phyloP scores from a whole-genome alignment of 2,113 vertebrate genomes.

The Okapia johnstoni region DNA sequence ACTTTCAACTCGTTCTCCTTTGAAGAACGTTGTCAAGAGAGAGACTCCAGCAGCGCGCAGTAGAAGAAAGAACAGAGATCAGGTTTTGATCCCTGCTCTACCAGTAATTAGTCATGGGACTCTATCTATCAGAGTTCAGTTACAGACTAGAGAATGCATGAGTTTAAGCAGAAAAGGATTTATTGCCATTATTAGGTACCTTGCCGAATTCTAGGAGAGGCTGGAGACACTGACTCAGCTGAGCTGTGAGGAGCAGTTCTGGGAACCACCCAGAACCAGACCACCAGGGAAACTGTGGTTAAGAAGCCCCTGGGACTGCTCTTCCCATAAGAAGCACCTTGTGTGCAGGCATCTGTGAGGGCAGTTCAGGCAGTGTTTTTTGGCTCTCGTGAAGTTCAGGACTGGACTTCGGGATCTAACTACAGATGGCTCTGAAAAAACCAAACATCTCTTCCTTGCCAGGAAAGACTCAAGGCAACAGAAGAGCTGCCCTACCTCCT shows the following conservation, averaged over 20 bases:
- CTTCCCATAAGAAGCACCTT: fast-evolving
- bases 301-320: background rate
- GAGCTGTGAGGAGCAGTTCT: background rate
- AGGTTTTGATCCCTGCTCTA: slow-evolving; percentile 3
- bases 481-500: background rate
- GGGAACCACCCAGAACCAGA: background rate
- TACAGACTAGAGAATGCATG: background rate
- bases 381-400: background rate
- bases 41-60: background rate
- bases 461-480: background rate
- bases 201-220: background rate
- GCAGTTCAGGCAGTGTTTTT: background rate
- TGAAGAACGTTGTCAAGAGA: background rate
- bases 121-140: background rate
- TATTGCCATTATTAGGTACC: background rate
- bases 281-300: background rate
- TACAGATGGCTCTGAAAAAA: background rate
- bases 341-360: background rate
- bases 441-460: background rate
- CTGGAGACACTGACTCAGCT: background rate
- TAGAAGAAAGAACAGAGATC: background rate
- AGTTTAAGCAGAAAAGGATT: background rate
- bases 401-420: background rate
- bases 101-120: slow-evolving; percentile 36
- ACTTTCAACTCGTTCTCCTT: slow-evolving; percentile 51